Percentiles rank a stretch among this genome's conserved stretches.
phyloP scores from a whole-genome alignment of 2,797 vertebrate genomes.

The Adrianichthys oophorus region DNA sequence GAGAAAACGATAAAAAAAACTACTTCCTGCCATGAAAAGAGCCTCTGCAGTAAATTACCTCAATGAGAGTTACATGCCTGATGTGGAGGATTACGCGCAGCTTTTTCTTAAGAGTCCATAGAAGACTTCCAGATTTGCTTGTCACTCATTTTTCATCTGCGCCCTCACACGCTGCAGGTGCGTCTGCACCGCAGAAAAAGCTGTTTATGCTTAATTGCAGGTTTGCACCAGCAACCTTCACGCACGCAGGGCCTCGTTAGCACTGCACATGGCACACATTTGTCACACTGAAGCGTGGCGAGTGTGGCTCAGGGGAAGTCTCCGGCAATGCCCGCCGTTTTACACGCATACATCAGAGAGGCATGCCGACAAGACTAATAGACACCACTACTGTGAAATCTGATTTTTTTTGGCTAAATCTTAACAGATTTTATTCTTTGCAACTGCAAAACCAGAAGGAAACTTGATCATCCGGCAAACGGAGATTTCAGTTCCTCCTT shows the following conservation, averaged over 20 bases:
- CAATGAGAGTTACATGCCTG: constrained; percentile 38
- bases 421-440: too few species aligned
- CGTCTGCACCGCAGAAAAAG: constrained; percentile 3
- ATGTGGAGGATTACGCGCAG: constrained; percentile 12
- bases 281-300: constrained; percentile 46
- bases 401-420: too few species aligned
- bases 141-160: neutral
- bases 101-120: neutral
- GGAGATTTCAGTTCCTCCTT: too few species aligned
- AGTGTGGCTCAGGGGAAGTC: constrained; percentile 29
- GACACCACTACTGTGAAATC: too few species aligned
- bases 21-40: neutral
- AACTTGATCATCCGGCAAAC: constrained; percentile 11
- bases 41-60: constrained; percentile 40
- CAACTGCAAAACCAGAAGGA: constrained; percentile 5
- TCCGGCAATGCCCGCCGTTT: constrained; percentile 14
- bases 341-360: constrained; percentile 3
- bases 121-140: neutral
- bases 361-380: neutral
- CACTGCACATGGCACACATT: constrained; percentile 59
- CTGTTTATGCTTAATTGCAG: constrained; percentile 4
- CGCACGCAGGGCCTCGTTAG: constrained; percentile 38
- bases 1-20: constrained; percentile 28
- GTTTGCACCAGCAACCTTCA: constrained; percentile 1
- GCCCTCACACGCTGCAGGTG: constrained; percentile 5